Evolutionary conservation across 2,888 invertebrate genomes (phyloP).

Genomic region (Apamea crenata): DNA sequence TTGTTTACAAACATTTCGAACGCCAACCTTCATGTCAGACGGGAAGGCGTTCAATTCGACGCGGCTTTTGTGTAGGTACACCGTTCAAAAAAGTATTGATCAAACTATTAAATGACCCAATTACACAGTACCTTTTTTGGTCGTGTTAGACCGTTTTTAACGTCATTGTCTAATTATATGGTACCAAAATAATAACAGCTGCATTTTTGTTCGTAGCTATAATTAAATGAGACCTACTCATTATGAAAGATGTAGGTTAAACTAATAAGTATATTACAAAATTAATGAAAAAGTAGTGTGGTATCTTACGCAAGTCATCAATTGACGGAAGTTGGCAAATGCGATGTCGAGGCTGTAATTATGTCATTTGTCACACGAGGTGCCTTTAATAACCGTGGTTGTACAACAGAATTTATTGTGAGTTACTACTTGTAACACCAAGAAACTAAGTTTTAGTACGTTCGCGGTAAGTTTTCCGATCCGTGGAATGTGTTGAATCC

Average conservation of each 20-base stretch:
- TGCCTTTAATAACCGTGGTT: constrained; percentile 6
- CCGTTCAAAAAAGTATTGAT: constrained; percentile 41
- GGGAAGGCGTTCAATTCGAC: constrained; percentile 64
- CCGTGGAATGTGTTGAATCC: neutral
- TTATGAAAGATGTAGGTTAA: constrained; percentile 2
- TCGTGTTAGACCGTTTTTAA: constrained; percentile 1
- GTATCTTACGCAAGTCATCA: constrained; percentile 29
- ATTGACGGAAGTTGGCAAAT: constrained; percentile 43
- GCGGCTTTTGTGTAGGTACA: constrained; percentile 55
- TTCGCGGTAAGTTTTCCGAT: neutral
- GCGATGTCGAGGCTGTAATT: constrained; percentile 31
- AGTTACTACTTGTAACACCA: neutral
- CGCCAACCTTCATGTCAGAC: constrained; percentile 56
- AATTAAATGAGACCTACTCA: neutral
- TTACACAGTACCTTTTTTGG: constrained; percentile 45
- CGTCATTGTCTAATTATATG: constrained; percentile 7
- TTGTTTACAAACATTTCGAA: constrained; percentile 40
- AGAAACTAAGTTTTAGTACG: neutral
- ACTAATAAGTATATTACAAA: constrained; percentile 12
- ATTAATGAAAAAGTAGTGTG: constrained; percentile 12
- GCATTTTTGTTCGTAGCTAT: neutral
- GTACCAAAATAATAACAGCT: neutral
- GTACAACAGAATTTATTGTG: constrained; percentile 4
- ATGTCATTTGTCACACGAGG: constrained; percentile 42
- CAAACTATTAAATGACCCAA: constrained; percentile 49